Conservation (phyloP, 2,888 invertebrate genomes). For the Brachyptera putata region DNA sequence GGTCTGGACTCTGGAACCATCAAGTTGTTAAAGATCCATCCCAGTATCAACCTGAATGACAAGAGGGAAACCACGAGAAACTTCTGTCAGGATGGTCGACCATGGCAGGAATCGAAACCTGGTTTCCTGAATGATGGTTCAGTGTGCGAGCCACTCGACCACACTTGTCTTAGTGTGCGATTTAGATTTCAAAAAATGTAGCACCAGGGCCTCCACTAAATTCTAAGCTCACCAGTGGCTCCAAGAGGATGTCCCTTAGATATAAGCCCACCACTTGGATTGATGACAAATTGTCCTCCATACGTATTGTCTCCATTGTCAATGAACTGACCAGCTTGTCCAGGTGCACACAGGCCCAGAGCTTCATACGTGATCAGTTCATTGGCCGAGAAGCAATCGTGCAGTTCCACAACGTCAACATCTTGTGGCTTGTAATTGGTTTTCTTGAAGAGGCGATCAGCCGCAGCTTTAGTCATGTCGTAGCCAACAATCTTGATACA, state of each 20-base stretch:
- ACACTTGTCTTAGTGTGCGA: background rate
- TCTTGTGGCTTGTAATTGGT: conserved; percentile 72
- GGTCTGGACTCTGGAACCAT: no score
- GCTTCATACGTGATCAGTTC: conserved; percentile 97
- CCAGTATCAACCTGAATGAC: no score
- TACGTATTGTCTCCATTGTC: conserved; percentile 96
- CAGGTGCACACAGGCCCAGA: conserved; percentile 82
- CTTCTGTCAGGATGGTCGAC: no score
- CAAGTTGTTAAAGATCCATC: no score
- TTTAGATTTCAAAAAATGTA: background rate
- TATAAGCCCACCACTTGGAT: conserved; percentile 98
- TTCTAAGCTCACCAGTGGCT: conserved; percentile 66
- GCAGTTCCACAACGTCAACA: conserved; percentile 91
- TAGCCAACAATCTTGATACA: conserved; percentile 81
- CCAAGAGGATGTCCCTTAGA: conserved; percentile 98
- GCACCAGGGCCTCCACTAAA: background rate
- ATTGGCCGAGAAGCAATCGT: conserved; percentile 97
- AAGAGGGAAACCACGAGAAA: no score
- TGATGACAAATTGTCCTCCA: conserved; percentile 94
- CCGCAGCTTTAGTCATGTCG: conserved; percentile 88
- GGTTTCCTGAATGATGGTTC: no score
- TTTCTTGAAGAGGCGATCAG: conserved; percentile 68
- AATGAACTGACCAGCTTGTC: conserved; percentile 86
- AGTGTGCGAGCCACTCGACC: no score
- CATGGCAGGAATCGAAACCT: no score